These are phyloP conservation scores for Oncorhynchus tshawytscha DNA, from an alignment of 2,113 vertebrate genomes.

Conservation along the genomic window DNA sequence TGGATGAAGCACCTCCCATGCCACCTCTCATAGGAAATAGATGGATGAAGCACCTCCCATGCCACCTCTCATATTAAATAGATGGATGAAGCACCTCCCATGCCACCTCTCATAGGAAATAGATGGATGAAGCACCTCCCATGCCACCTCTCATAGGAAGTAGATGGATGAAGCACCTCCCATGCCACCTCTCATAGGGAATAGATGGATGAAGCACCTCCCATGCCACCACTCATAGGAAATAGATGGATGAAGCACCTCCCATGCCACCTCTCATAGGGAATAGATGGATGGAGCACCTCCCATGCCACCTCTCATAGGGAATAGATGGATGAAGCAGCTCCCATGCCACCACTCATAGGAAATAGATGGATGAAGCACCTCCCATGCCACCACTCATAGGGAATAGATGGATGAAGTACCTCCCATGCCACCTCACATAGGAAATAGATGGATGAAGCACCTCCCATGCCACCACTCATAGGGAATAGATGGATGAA, in stretches of 20 bases:
- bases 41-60: neutral
- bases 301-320: neutral
- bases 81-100: no score
- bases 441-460: neutral
- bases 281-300: neutral
- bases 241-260: slow-evolving; percentile 5
- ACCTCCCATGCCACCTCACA: neutral
- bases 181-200: neutral
- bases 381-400: neutral
- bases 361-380: slow-evolving; percentile 3
- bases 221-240: no score
- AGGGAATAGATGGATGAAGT: slow-evolving; percentile 1
- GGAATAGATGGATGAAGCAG: neutral
- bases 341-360: neutral
- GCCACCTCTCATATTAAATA: no score
- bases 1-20: neutral
- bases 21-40: neutral
- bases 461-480: neutral
- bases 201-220: slow-evolving; percentile 7
- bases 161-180: slow-evolving; percentile 14
- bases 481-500: slow-evolving; percentile 3
- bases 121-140: no score
- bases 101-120: no score
- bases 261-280: no score
- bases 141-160: slow-evolving; percentile 5